Base-by-base conservation (phyloP, 1,140 invertebrate species). In the Streblospio benedicti region DNA sequence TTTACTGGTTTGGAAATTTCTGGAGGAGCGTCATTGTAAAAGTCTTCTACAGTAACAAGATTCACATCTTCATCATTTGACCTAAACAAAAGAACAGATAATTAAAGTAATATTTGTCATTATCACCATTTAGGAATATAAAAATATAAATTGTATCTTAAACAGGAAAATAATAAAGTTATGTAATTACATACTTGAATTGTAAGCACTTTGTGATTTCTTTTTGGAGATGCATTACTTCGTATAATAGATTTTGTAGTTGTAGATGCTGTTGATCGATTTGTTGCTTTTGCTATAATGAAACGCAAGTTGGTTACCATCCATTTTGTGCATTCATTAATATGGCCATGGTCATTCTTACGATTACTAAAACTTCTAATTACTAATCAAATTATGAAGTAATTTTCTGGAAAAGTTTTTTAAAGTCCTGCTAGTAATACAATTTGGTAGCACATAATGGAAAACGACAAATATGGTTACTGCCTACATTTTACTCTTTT, bases 11-110 rank as follows among this genome's bases (percentile, higher is more conserved):
- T 81, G 16, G 83, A 83, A 65, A 90, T 83, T 57, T 79, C 80
- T 68, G 82, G 77, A 25, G 91, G 90, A 47, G 91, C 90, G 75
- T 89, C 82, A 70, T 83, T 81, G 69, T 88, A 90, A 79, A 94
- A 94, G 69, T 93, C 87, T 66, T 91, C 86, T 49, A 89, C 79
- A 2, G 88, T 74, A 0, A 97, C 86, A 18, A 97, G 79, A 70
- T 93, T 86, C 69, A 97, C 91, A 66, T 87, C 86, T 79, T 95
- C 90, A 84, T 96, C 91, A 77, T 91, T 91, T 6, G 93, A 95
- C 74, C 91, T 93, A 65, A 33, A 75, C 71, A 54, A 61, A 65
- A 57, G 25, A 54, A 32, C 16, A 25, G n/a, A 57, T 18, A 30
- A n/a, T 12, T 52, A 28, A 52, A 28, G 2, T 18, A 1, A 18